Evolutionary conservation across 2,113 vertebrate species (phyloP), one percentile per base, ranked within the genome.

Genomic region (Callipepla squamata): DNA sequence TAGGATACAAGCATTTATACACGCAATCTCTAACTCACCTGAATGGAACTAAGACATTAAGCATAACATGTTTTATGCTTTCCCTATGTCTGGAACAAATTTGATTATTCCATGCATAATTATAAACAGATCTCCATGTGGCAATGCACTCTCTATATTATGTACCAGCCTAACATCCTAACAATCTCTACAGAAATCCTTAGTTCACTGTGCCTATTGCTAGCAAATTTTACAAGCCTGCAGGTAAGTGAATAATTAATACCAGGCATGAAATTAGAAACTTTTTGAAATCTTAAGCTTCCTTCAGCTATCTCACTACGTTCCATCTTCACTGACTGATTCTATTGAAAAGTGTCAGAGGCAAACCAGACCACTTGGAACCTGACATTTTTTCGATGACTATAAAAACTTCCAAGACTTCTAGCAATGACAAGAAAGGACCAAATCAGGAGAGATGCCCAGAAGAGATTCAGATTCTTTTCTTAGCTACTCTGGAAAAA

Each of bases 71-170:
- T 91, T 91, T 92, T 80, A 65, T 91, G 47, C 72, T 90, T 90
- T 85, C 42, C 47, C 77, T 91, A 48, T 88, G 40, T 78, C 91
- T 90, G 68, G 85, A 93, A 90, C 76, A 86, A 83, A 94, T 92
- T 34, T 58, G 61, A 78, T 91, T 88, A 85, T 88, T 93, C 79
- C 5, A 3, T 80, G 51, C n/a, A 61, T 91, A 92, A 94, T 90
- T 96, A 68, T 19, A 75, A 88, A 53, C 82, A 95, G 68, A 93
- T 78, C 87, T 88, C 90, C 87, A 61, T 16, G 32, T 40, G 12
- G 25, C 51, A 26, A 85, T 61, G 42, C 20, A 83, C 48, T 45
- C 55, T 74, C 65, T 69, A 63, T 67, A 57, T 36, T 11, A 1
- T 28, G 59, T 48, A 77, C 13, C 55, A 77, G 44, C 47, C 63